These are phyloP conservation scores for Callyntrura guangdongensis DNA, from an alignment of 2,888 invertebrate genomes.

Conservation along the genomic window DNA sequence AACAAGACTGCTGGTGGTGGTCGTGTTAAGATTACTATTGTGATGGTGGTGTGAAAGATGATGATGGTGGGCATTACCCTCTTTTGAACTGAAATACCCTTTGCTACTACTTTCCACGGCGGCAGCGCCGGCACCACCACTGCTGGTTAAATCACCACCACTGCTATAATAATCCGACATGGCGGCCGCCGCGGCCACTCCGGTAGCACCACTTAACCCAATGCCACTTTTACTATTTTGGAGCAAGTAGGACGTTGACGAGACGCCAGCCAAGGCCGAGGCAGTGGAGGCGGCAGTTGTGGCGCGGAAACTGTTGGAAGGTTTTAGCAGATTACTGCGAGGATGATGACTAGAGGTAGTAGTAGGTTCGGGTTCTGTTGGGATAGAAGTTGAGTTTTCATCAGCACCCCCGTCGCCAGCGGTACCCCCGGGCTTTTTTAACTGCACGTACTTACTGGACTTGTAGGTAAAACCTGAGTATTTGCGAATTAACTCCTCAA, in stretches of 20 bases:
- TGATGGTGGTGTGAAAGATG: conserved; percentile 33
- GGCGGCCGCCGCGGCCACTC: conserved; percentile 60
- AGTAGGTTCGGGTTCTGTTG: not conserved
- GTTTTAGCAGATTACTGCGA: conserved; percentile 47
- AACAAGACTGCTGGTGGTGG: conserved; percentile 73
- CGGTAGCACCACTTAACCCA: conserved; percentile 48
- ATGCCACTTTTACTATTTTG: conserved; percentile 72
- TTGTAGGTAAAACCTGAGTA: conserved; percentile 92
- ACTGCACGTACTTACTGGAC: conserved; percentile 81
- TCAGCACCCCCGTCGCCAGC: conserved; percentile 79
- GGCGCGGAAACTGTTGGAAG: conserved; percentile 55
- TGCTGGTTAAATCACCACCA: conserved; percentile 54
- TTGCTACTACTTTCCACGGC: conserved; percentile 60
- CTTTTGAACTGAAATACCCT: conserved; percentile 79
- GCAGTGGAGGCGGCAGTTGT: conserved; percentile 44
- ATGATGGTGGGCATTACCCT: conserved; percentile 67
- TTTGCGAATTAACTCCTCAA: conserved; percentile 93
- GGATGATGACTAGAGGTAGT: conserved; percentile 66
- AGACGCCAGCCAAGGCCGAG: conserved; percentile 2
- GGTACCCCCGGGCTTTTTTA: conserved; percentile 81
- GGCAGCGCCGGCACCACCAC: conserved; percentile 25
- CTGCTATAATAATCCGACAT: conserved; percentile 70
- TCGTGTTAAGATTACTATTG: too few relatives aligned
- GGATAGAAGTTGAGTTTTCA: conserved; percentile 59
- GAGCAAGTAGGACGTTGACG: conserved; percentile 57